Conservation (phyloP, 2,113 vertebrate genomes). For the Donacobius atricapilla region DNA sequence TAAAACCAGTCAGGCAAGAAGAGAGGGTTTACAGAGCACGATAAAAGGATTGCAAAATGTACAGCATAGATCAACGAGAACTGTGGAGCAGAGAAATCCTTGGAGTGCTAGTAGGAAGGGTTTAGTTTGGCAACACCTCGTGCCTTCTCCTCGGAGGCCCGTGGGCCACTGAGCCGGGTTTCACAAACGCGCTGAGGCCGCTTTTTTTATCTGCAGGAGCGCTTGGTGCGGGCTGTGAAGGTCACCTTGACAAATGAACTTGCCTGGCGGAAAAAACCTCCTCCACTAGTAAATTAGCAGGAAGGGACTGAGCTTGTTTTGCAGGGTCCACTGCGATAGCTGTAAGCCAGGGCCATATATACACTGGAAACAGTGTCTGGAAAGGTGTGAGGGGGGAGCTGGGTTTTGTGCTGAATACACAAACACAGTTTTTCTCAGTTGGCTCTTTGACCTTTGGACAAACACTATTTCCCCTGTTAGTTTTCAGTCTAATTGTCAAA, state of each 20-base stretch:
- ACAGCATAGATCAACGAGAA: rapidly evolving
- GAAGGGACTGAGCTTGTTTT: conserved; percentile 1
- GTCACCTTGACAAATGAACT: conserved; percentile 44
- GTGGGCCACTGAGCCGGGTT: rapidly evolving
- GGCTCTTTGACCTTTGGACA: not conserved
- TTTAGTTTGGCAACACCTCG: not conserved
- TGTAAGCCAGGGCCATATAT: not conserved
- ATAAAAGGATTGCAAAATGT: conserved; percentile 21
- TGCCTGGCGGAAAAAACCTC: not conserved
- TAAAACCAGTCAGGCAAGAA: conserved; percentile 18
- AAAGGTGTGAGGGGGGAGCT: not conserved
- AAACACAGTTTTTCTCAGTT: not conserved
- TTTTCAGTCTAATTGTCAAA: not conserved
- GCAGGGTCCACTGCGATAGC: not conserved
- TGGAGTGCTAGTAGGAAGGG: not conserved
- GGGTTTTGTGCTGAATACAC: not conserved
- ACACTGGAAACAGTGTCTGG: not conserved
- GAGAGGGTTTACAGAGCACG: not conserved
- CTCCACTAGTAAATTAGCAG: not conserved
- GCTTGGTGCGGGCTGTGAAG: rapidly evolving
- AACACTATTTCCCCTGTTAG: not conserved
- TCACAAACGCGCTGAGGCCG: not conserved
- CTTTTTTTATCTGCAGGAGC: not conserved
- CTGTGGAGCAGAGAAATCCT: not conserved
- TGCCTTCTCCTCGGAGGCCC: not conserved